phyloP scores from a whole-genome alignment of 2,888 invertebrate genomes.

The Ornithoptera alexandrae region DNA sequence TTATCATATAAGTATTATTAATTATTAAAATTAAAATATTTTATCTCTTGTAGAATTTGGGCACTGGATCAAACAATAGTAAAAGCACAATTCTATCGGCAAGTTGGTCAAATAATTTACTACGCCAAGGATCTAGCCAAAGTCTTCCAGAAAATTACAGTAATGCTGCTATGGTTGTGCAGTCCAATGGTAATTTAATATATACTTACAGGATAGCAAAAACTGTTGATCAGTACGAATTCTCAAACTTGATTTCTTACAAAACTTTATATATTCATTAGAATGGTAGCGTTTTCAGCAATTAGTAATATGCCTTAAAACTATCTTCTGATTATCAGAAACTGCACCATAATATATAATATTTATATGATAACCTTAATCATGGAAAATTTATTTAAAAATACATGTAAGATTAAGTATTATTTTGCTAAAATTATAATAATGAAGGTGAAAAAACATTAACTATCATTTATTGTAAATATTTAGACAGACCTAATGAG shows the following conservation, averaged over 20 bases:
- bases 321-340: neutral
- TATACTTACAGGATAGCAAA: neutral
- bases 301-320: neutral
- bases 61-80: constrained; percentile 57
- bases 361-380: neutral
- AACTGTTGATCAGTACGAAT: neutral
- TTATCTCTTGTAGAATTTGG: constrained; percentile 51
- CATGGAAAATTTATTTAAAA: neutral
- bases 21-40: constrained; percentile 8
- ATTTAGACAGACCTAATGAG: constrained; percentile 49
- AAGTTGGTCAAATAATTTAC: constrained; percentile 55
- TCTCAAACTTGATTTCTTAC: neutral
- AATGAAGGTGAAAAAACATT: too few species aligned
- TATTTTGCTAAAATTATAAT: too few species aligned
- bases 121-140: constrained; percentile 58
- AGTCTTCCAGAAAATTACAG: constrained; percentile 60
- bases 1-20: neutral
- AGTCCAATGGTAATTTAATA: constrained; percentile 21
- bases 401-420: too few species aligned
- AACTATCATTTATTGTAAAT: neutral
- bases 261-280: too few species aligned
- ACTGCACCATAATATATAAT: neutral
- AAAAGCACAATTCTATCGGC: constrained; percentile 65
- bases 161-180: constrained; percentile 21
- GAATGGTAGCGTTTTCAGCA: neutral